Evolutionary conservation across 1,140 invertebrate species (phyloP).

Genomic region (Triops cancriformis): DNA sequence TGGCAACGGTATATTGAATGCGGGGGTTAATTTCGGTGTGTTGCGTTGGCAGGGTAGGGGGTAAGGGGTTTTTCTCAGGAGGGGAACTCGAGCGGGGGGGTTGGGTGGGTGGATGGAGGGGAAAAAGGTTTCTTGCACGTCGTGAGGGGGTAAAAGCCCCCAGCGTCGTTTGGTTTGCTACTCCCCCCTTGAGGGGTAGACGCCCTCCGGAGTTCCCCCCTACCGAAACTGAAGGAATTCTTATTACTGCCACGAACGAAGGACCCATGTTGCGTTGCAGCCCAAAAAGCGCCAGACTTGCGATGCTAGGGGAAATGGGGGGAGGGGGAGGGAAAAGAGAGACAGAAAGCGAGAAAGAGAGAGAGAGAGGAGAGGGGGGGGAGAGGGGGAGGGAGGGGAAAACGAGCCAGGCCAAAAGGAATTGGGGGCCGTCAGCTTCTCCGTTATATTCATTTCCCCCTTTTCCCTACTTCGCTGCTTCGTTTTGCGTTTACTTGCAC

Average conservation of each 20-base stretch:
- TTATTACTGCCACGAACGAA: conserved; percentile 7
- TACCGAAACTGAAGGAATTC: conserved; percentile 13
- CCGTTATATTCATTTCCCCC: conserved; percentile 2
- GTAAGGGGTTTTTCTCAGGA: background rate
- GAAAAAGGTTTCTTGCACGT: background rate
- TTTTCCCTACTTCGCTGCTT: background rate
- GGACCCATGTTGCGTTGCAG: conserved; percentile 9
- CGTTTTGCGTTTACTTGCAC: conserved; percentile 2
- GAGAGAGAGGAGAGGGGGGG: background rate
- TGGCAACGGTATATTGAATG: background rate
- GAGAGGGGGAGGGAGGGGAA: background rate
- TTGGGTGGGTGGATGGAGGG: background rate
- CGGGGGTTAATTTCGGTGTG: conserved; percentile 7
- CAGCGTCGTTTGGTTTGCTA: conserved; percentile 10
- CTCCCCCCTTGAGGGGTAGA: conserved; percentile 8
- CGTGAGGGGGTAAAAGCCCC: conserved; percentile 11
- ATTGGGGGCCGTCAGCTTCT: conserved; percentile 9
- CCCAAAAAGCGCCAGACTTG: conserved; percentile 8
- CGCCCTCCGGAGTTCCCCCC: conserved; percentile 1
- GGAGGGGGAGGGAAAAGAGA: background rate
- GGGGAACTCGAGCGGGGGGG: background rate
- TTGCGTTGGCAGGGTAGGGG: conserved; percentile 7
- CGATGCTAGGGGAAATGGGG: background rate
- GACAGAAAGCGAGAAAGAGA: background rate
- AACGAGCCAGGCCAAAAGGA: background rate